These are phyloP conservation scores for Arizona elegans DNA, from an alignment of 2,113 vertebrate genomes.

Conservation along the genomic window DNA sequence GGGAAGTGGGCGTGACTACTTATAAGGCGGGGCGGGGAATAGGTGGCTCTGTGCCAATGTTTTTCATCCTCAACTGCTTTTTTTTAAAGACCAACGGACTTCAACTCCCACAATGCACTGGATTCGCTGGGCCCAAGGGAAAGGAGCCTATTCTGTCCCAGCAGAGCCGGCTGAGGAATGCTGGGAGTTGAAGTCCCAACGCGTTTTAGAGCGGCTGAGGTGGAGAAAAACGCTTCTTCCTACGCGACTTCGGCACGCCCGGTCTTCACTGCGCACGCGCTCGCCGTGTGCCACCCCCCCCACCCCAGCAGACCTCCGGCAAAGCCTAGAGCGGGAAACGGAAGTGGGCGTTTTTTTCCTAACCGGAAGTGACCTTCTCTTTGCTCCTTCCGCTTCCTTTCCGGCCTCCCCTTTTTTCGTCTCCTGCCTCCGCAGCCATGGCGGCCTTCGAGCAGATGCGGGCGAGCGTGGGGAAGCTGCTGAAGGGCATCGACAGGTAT, in stretches of 20 bases:
- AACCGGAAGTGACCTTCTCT: neutral
- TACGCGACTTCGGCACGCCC: no score
- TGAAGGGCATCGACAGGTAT: constrained; percentile 90
- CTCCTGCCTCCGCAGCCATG: constrained; percentile 63
- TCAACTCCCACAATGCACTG: neutral
- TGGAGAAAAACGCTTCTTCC: neutral
- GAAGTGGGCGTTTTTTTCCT: constrained; percentile 17
- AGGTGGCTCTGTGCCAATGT: neutral
- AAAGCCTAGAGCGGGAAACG: neutral
- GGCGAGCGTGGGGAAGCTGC: constrained; percentile 85
- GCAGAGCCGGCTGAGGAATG: neutral
- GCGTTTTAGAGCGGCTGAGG: neutral
- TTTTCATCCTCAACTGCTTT: neutral
- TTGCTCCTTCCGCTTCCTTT: neutral
- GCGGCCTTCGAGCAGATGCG: constrained; percentile 88
- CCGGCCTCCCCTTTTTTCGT: no score
- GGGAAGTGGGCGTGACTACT: neutral
- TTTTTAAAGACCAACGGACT: neutral
- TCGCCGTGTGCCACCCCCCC: neutral
- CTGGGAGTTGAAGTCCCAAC: neutral
- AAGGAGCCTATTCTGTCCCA: neutral
- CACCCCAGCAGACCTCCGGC: neutral
- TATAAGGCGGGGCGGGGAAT: neutral
- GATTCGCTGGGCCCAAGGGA: neutral
- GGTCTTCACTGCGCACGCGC: neutral